Evolutionary conservation across 2,113 vertebrate species (phyloP), one percentile per base, ranked within the genome.

Genomic region (Trematomus loennbergii): DNA sequence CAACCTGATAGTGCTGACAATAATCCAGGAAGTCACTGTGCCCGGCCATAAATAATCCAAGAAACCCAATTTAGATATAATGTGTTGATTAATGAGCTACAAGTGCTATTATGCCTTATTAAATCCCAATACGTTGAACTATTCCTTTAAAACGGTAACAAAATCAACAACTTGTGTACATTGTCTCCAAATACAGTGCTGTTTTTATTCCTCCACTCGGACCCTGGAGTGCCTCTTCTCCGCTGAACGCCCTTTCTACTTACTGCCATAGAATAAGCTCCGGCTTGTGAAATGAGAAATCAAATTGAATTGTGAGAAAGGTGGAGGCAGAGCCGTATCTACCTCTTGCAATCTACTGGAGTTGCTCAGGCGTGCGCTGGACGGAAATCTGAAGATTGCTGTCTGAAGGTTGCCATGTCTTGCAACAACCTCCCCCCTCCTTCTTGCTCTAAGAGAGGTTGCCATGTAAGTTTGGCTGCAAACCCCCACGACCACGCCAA

Each of bases 261-360:
- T 55, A 46, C 59, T 0, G 12, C 40, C 50, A 9, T 72, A 54
- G 33, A 84, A 40, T 49, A 75, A 58, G 46, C 80, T 55, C 17
- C 7, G 20, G 65, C 29, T 72, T 58, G 73, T 64, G 85, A 89
- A 79, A 90, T 77, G 61, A 85, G 65, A 82, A 89, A 87, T 84
- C 78, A 84, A 78, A 89, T 75, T 65, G 71, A 84, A 82, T 81
- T 15, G 62, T 62, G 69, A 60, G 61, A 70, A 83, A 70, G 46
- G 50, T 53, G 75, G 49, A n/a, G 45, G 69, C 33, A 36, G 45
- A 3, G 20, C 43, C 5, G 2, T 52, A 2, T 71, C 74, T 83
- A 62, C 49, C 72, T 12, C n/a, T 5, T 61, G 68, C 78, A 81
- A 82, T 86, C 81, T 72, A 48, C 74, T 16, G 3, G 29, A 71